Evolutionary conservation across 2,888 invertebrate species (phyloP), one percentile per base, ranked within the genome.

Genomic region (Clusia tigrina): DNA sequence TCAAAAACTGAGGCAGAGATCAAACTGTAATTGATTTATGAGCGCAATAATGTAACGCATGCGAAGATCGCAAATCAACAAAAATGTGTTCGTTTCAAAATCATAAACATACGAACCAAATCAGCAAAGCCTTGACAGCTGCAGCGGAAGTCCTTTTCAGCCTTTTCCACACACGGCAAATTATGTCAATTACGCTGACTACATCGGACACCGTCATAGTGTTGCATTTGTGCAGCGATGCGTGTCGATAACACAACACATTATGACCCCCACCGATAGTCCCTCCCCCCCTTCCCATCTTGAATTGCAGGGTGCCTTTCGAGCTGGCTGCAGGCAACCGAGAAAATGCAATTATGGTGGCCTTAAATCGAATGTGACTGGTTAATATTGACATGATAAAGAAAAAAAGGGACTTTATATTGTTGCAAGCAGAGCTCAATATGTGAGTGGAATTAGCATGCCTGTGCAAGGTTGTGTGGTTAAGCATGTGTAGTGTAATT

Each of bases 121-220:
- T 23, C 12, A 53, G 22, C 23, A 9, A 6, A 42, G 26, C 22
- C 20, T 52, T 5, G 18, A 17, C 22, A 18, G 24, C 32, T 51
- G 60, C 17, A 32, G 20, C 32, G 24, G 51, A 60, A 60, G 64
- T 68, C 66, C 69, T 64, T 70, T 69, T 64, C 66, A 63, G 68
- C 67, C 69, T 63, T 67, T 77, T 77, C 74, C 67, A 71, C 78
- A 77, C 72, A 72, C 76, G 74, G 76, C 78, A 76, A 77, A 77
- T 75, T 75, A 74, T 77, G 78, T 78, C 78, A 77, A 75, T 77
- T 77, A 75, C 71, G 64, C 67, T 12, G 32, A n/a, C 32, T 9
- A 6, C 32, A 32, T 32, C n/a, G 42, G 10, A 10, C 12, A 5
- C 51, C 55, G 60, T 60, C 51, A 55, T 54, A 54, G 54, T 55